Percentiles rank a stretch among this genome's conserved stretches.
These are phyloP conservation scores for Poecile montanus DNA, from an alignment of 2,797 vertebrate genomes.

Conservation along the genomic window DNA sequence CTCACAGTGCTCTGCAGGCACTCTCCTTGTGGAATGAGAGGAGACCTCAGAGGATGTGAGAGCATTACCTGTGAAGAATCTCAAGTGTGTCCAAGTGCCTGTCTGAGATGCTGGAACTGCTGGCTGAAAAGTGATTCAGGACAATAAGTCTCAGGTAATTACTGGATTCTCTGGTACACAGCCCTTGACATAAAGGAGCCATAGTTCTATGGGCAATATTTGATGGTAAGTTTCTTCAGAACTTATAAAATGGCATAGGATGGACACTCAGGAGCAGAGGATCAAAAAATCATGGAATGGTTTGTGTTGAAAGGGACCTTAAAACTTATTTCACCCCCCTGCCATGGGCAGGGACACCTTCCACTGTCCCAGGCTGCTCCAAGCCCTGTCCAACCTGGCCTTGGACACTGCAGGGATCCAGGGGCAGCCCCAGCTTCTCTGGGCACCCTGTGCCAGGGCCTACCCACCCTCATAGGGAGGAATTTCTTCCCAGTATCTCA, in stretches of 20 bases:
- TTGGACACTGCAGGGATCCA: background rate
- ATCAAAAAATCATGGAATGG: background rate
- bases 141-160: background rate
- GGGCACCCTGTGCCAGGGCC: rapidly evolving
- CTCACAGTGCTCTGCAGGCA: background rate
- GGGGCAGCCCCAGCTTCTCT: background rate
- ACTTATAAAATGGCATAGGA: rapidly evolving
- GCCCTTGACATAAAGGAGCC: rapidly evolving
- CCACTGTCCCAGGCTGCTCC: rapidly evolving
- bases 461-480: rapidly evolving
- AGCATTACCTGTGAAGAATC: background rate
- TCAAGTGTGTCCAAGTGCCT: background rate
- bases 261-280: background rate
- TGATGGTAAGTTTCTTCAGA: background rate
- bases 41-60: background rate
- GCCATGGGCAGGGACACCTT: rapidly evolving
- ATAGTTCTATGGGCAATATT: background rate
- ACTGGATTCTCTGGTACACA: background rate
- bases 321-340: rapidly evolving
- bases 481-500: background rate
- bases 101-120: background rate
- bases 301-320: background rate
- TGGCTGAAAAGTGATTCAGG: background rate
- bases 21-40: background rate
- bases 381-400: rapidly evolving